A percentile compares a stretch with the other conserved stretches of the same genome.
Evolutionary conservation across 2,797 vertebrate genomes (phyloP).

Genomic region (Acipenser ruthenus): DNA sequence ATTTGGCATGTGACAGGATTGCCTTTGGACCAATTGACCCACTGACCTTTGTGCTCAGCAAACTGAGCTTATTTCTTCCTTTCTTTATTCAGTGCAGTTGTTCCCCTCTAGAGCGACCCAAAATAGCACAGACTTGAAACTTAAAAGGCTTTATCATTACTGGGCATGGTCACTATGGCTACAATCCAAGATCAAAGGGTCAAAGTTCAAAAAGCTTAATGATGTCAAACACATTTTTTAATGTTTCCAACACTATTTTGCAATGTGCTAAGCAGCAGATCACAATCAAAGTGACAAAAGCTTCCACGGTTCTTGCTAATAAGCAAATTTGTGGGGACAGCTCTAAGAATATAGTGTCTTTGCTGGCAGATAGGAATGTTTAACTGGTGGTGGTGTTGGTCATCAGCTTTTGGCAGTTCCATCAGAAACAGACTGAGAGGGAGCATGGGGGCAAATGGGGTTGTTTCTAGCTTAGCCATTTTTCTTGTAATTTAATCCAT

Average conservation of each 20-base stretch:
- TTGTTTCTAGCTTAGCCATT: too few relatives aligned
- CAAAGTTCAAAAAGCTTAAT: conserved; percentile 65
- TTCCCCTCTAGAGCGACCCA: conserved; percentile 58
- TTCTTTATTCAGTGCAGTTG: conserved; percentile 44
- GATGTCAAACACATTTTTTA: conserved; percentile 62
- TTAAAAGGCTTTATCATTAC: conserved; percentile 47
- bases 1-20: conserved; percentile 58
- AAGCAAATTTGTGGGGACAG: conserved; percentile 37
- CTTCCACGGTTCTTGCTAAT: conserved; percentile 45
- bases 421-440: conserved; percentile 23
- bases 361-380: conserved; percentile 26
- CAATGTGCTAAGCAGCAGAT: conserved; percentile 53
- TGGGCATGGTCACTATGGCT: conserved; percentile 60
- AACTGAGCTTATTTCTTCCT: conserved; percentile 66
- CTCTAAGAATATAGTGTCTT: conserved; percentile 28
- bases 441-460: neutral
- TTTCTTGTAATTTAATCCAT: too few relatives aligned
- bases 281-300: conserved; percentile 56
- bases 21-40: conserved; percentile 63
- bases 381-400: neutral
- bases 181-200: conserved; percentile 52
- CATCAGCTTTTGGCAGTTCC: neutral
- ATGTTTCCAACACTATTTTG: conserved; percentile 49
- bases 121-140: conserved; percentile 42
- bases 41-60: conserved; percentile 67